phyloP scores from a whole-genome alignment of 2,113 vertebrate species.

The Pseudonaja textilis region DNA sequence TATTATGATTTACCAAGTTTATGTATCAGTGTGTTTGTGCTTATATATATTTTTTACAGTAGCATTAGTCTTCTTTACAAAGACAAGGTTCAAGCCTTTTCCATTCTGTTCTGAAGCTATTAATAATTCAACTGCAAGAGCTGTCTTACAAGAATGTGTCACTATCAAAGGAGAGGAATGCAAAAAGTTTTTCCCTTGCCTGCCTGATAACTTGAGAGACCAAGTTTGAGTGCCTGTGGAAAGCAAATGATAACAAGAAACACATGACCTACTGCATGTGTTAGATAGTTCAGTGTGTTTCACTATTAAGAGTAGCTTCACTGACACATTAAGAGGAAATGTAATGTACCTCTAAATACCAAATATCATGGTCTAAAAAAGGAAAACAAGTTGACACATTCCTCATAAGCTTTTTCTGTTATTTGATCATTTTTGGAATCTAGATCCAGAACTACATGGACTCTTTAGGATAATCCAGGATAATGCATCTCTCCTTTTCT shows the following conservation, averaged over 20 bases:
- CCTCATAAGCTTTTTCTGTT: neutral
- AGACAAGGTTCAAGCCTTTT: constrained; percentile 16
- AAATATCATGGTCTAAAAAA: neutral
- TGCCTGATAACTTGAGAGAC: neutral
- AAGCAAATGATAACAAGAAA: neutral
- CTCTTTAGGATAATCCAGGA: neutral
- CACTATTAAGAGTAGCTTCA: neutral
- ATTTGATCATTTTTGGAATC: neutral
- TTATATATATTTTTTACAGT: neutral
- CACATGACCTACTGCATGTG: neutral
- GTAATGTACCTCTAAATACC: neutral
- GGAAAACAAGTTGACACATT: neutral
- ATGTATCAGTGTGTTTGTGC: neutral
- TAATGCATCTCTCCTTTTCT: neutral
- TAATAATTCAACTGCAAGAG: constrained; percentile 14
- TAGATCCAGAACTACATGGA: neutral
- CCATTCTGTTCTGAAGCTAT: constrained; percentile 23
- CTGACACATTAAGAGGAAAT: neutral
- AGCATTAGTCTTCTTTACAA: constrained; percentile 6
- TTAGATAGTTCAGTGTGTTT: neutral
- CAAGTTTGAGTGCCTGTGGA: neutral
- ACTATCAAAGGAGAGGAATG: accelerated
- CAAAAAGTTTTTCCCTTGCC: neutral
- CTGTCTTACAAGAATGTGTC: constrained; percentile 23
- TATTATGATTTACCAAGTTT: neutral